Base-by-base conservation (phyloP, 2,888 invertebrate genomes). In the Coenonympha glycerion region DNA sequence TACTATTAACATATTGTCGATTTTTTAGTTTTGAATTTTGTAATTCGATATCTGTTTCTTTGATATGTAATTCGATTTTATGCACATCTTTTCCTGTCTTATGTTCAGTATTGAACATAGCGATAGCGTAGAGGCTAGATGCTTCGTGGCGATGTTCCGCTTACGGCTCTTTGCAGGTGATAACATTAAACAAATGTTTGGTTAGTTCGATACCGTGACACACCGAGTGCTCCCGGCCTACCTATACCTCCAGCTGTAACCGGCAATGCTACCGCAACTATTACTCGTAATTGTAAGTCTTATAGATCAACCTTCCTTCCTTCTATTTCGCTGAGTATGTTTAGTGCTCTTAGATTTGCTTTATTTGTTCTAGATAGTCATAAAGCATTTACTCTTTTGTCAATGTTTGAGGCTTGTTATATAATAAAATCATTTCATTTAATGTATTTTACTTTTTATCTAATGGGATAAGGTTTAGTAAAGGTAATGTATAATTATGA, bases 151-250 rank as follows among this genome's bases (percentile, higher is more conserved):
- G 73, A 75, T 77, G 73, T 73, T 81, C 68, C 73, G 82, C 83
- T 84, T 79, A 68, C 66, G 71, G 78, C 80, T 78, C 72, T 78
- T 84, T 83, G 71, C 85, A 87, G 84, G 83, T 85, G 85, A 86
- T 87, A 85, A 87, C 79, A 86, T 82, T 68, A 85, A 85, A 79
- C 76, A 79, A 85, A 85, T 87, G 82, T 86, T 86, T 84, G 79
- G 76, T 82, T 87, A 88, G 87, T 86, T 82, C 87, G 87, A 61
- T 87, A 87, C 77, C 82, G 84, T 60, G 83, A 78, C 63, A 69
- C 83, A 59, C 71, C 76, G 54, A 65, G 68, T 59, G 64, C 72
- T 67, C 61, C 64, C 64, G 71, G 66, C 64, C 22, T 39, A 24
- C 62, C 60, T 56, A 57, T n/a, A n/a, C n/a, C 64, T 19, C 53